Base-by-base conservation (phyloP, 1,140 invertebrate genomes). In the Amyelois transitella region DNA sequence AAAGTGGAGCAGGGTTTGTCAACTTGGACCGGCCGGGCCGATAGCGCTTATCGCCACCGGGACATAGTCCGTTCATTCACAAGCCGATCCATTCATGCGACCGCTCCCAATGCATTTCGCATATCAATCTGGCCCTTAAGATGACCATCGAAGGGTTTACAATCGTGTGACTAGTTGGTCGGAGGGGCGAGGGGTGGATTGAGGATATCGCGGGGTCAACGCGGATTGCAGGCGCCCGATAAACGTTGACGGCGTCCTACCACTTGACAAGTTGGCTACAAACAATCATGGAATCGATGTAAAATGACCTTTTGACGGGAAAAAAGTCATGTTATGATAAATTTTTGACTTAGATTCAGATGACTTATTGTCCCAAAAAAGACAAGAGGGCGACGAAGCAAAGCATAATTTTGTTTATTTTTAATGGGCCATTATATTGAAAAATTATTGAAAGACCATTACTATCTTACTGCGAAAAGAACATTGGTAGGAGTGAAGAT, bases 51-150 rank as follows among this genome's bases (percentile, higher is more conserved):
- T 86, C 85, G 75, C 53, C 66, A 59, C 69, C 75, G 80, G 84
- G 85, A 88, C 82, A 86, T 81, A 86, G 85, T 86, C 82, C 85
- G 72, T 75, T 83, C 85, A 88, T 88, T 88, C 85, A 88, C 74
- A 80, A 86, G 75, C 72, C 72, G 69, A 68, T 75, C 75, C 82
- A 88, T 88, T 88, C 82, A 88, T 88, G 73, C 72, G 77, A 72
- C 72, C 69, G 81, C 69, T 75, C 62, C 68, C 56, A 60, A 43
- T 45, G 32, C 17, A 8, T 1, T 5, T 19, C 10, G 17, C 66
- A 38, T 17, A 24, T 60, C 24, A 78, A 79, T 75, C 38, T 75
- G 53, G 53, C 57, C 74, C 66, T 69, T 80, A 77, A 68, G 56
- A 67, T 53, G 49, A 22, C 52, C 5, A 6, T 7, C 14, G 53